Base-by-base conservation (phyloP, 2,797 vertebrate genomes). In the Eulemur coronatus region DNA sequence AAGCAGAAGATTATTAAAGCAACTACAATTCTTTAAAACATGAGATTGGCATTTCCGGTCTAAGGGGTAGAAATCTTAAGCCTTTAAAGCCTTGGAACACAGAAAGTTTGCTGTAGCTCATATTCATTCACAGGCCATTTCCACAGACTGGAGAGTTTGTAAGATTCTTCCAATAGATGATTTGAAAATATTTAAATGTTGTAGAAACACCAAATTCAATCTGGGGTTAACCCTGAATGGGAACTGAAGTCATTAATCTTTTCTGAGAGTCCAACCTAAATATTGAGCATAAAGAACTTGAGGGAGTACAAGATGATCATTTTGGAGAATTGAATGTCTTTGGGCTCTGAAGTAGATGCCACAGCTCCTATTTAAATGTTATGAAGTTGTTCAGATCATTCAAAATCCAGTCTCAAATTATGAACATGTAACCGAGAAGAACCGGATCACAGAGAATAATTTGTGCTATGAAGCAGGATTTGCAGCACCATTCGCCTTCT, bases 181-280 rank as follows among this genome's bases (percentile, higher is more conserved):
- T 78, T 55, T 61, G 80, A 90, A 92, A 90, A 59, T 76, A 95
- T 85, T 85, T 92, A 69, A 95, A 69, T 85, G 87, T 81, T 95
- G 18, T 24, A 67, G 48, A 97, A 95, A 86, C 6, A 78, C 12
- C 61, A 33, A 28, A 84, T 93, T 81, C 43, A 92, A 46, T 87
- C 50, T 69, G 7, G 48, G 35, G 35, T 89, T 94, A 95, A 95
- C 15, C 4, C 13, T 70, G n/a, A n/a, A 81, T 81, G 55, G 73
- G 52, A 94, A 85, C 35, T 69, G 20, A 79, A 61, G 18, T 69
- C 24, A 33, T 12, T 82, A 59, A 84, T 84, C 26, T 89, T 91
- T 95, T 91, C 79, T 52, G 69, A 78, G 7, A 69, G 24, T 86
- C 69, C 50, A 86, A 82, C 38, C 20, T 97, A 97, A 95, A 93